Base-by-base conservation (phyloP, 2,888 invertebrate genomes). In the Chamaedrilus cognettii region DNA sequence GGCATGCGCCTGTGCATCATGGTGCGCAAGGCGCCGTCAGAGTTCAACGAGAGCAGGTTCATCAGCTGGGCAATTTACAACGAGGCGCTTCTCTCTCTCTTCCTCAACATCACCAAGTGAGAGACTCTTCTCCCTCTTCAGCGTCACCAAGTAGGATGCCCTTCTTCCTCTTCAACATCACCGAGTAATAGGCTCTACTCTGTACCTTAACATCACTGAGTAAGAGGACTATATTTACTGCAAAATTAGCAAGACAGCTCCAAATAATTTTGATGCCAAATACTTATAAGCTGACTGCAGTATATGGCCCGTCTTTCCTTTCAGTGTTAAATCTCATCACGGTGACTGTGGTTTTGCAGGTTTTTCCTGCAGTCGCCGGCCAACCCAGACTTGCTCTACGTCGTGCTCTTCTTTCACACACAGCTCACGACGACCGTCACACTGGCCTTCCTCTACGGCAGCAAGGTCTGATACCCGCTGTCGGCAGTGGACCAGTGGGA, bases 61-160 rank as follows among this genome's bases (percentile, higher is more conserved):
- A 96, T 96, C 79, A 96, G 96, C 70, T 93, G 96, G 92, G 95
- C 96, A 65, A 96, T 96, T 79, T 96, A 96, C 88, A 96, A 96
- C 86, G 96, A 96, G 87, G 95, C 96, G 83, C 88, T 96, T 30
- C 88, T 96, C 57, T 94, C 96, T 7, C 90, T 95, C 78, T 96
- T 96, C 85, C 89, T 96, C 65, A 96, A 96, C 85, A 93, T 96
- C 74, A 94, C 96, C 52, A 95, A 96, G 96, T 96, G 86, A 94
- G 94, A n/a, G n/a, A n/a, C n/a, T n/a, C n/a, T n/a, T n/a, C n/a
- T n/a, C n/a, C n/a, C n/a, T n/a, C n/a, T n/a, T n/a, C n/a, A n/a
- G n/a, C n/a, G n/a, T n/a, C n/a, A n/a, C n/a, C n/a, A n/a, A n/a
- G n/a, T n/a, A n/a, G n/a, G 83, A 88, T 96, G 30, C 88, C 96